Base-by-base conservation (phyloP, 1,140 invertebrate genomes). In the Steinernema feltiae region DNA sequence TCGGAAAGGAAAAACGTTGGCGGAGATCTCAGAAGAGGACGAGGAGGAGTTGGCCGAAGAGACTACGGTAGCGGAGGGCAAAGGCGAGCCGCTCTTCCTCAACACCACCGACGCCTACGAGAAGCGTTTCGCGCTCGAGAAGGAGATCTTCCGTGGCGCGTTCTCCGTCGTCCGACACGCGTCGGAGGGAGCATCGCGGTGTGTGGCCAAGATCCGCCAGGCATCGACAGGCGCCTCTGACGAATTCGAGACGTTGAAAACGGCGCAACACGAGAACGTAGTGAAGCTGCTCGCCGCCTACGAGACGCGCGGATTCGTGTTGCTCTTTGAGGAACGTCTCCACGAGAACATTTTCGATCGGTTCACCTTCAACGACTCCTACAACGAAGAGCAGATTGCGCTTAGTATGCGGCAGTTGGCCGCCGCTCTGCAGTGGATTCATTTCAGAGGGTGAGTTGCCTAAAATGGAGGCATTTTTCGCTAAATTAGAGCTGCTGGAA, bases 301-400 rank as follows among this genome's bases (percentile, higher is more conserved):
- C 74, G 72, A 81, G 12, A 31, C 32, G 77, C 46, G 63, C 30
- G 80, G 81, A 30, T 83, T 78, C 63, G 32, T 86, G 41, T 76
- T 86, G 30, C 69, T 86, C 17, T 86, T 85, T 70, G 76, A 78
- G 1, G 84, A 85, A 69, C 70, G 80, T 48, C 78, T 85, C 15
- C 76, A 85, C 69, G 84, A 85, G 69, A 83, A 86, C 69, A 73
- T 85, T n/a, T 86, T 85, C 69, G 82, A 85, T 69, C 82, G 84
- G 30, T 85, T 85, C 71, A 76, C 76, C 12, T 82, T 76, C 71
- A 75, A 74, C 27, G 84, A 85, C 41, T 70, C 84, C 32, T 85
- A 86, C 73, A 86, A 74, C 17, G 84, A 85, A 53, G 85, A 85
- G 70, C 85, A 86, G 76, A 82, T 85, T 32, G 82, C 78, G 1